phyloP scores from a whole-genome alignment of 2,888 invertebrate genomes.

The Amiota communis region DNA sequence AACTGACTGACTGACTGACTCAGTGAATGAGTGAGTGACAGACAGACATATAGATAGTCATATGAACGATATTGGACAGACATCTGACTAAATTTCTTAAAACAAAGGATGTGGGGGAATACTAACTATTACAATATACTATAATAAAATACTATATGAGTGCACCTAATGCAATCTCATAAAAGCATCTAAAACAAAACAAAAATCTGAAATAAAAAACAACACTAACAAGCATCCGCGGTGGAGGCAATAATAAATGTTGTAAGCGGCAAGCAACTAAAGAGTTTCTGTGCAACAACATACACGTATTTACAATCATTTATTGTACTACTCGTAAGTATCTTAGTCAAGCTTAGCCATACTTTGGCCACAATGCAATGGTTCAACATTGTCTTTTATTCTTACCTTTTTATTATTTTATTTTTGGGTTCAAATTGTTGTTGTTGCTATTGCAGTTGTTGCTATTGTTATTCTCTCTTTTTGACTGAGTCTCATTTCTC shows the following conservation, averaged over 20 bases:
- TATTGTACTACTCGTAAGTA: background rate
- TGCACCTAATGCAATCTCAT: too few relatives aligned
- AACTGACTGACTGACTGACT: conserved; percentile 1
- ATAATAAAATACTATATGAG: background rate
- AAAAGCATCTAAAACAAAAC: conserved; percentile 5
- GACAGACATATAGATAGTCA: background rate
- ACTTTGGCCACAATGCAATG: background rate
- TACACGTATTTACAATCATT: conserved; percentile 26
- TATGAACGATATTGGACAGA: background rate
- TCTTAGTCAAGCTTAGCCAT: background rate
- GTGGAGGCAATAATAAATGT: conserved; percentile 21
- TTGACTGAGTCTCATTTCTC: background rate
- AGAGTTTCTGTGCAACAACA: conserved; percentile 16
- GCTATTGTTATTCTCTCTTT: background rate
- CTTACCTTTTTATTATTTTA: background rate
- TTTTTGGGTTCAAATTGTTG: conserved; percentile 14
- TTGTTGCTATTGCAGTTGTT: background rate
- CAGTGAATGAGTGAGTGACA: conserved; percentile 3
- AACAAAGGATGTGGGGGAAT: conserved; percentile 13
- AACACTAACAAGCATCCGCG: conserved; percentile 11
- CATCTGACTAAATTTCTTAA: background rate
- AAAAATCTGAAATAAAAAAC: conserved; percentile 1
- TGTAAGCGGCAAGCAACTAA: conserved; percentile 18
- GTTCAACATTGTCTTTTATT: conserved; percentile 5
- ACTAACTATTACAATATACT: background rate